These are phyloP conservation scores for Epinotia nisella DNA, from an alignment of 2,888 invertebrate species.

Conservation along the genomic window DNA sequence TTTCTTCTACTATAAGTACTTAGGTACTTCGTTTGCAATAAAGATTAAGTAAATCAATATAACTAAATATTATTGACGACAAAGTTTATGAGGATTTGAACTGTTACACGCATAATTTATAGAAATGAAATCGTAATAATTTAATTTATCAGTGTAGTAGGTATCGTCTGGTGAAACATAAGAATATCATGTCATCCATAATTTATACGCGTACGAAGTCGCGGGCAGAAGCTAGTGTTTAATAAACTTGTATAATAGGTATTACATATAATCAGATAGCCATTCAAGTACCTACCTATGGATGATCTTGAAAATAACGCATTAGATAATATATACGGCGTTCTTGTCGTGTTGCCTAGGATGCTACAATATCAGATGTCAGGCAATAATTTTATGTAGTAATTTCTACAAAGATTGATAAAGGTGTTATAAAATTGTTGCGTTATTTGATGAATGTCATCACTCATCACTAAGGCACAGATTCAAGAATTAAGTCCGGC, in stretches of 20 bases:
- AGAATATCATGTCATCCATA: too few species aligned
- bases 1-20: too few species aligned
- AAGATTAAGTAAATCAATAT: too few species aligned
- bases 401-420: neutral
- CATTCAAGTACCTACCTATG: neutral
- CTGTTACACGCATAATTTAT: too few species aligned
- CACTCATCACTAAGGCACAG: neutral
- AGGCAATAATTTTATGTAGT: neutral
- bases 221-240: too few species aligned
- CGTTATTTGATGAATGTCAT: neutral
- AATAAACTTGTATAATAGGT: conserved; percentile 2
- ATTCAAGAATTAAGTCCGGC: conserved; percentile 1
- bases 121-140: too few species aligned
- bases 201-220: too few species aligned
- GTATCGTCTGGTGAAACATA: too few species aligned
- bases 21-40: too few species aligned
- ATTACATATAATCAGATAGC: neutral
- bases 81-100: too few species aligned
- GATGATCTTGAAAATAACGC: neutral
- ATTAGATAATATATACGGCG: neutral
- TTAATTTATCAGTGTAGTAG: too few species aligned
- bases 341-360: neutral
- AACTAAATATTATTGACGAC: too few species aligned
- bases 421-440: neutral
- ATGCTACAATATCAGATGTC: neutral